Evolutionary conservation across 2,888 invertebrate species (phyloP), one percentile per base, ranked within the genome.

Genomic region (Apotomis capreana): DNA sequence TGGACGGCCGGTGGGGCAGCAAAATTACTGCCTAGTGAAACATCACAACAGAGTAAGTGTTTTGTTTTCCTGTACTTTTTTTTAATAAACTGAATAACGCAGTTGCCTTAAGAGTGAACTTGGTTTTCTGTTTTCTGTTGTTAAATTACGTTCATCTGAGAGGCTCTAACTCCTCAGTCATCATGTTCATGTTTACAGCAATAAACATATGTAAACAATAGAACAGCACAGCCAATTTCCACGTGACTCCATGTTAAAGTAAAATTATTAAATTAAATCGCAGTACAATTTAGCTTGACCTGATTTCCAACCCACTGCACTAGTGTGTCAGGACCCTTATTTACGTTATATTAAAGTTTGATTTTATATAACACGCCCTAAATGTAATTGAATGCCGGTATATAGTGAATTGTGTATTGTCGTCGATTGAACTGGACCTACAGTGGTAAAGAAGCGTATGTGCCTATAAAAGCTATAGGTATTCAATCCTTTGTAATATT

Each of bases 351-450:
- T 5, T 60, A 65, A 65, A 65, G 63, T 60, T 54, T 49, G 15
- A 52, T 64, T 63, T 55, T 9, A 1, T 46, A 54, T 46, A 54
- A 15, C 54, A 59, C 36, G 59, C 63, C 55, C 37, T 54, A 54
- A 63, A 54, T 36, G 12, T 63, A 64, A 54, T 60, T 59, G 13
- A 60, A 54, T 54, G 54, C 46, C 37, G 13, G 62, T 49, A 61
- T 67, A 54, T 61, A 51, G 67, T 61, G 61, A 67, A 67, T 65
- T 61, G 70, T 65, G 65, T 54, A 65, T 54, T 60, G 70, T 51
- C 49, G 58, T 40, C 63, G 49, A 64, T 58, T 58, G 58, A 52
- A 68, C 4, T 3, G 0, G 6, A 44, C 3, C 3, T 64, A 12
- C 3, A 44, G 54, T 12, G 0, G 44, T 10, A 64, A 15, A 64